Conservation (phyloP, 2,113 vertebrate species). For the Sisor rabdophorus region DNA sequence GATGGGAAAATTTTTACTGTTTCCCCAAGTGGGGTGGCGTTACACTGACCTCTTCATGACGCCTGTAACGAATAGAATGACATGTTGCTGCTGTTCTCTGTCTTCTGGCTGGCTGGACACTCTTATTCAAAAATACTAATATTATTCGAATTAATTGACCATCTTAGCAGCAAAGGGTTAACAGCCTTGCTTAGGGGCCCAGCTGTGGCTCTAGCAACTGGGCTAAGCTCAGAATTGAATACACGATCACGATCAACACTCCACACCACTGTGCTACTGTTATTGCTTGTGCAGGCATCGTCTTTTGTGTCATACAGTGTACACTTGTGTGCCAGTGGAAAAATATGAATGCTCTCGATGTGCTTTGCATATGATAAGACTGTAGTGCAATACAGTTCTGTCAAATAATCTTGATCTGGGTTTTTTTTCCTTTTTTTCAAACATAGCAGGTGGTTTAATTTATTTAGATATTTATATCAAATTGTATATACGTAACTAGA, state of each 20-base stretch:
- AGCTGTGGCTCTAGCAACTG: too few relatives aligned
- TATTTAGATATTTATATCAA: background rate
- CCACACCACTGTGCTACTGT: too few relatives aligned
- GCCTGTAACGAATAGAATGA: background rate
- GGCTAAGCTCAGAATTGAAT: too few relatives aligned
- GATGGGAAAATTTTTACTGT: background rate
- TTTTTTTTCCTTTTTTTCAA: too few relatives aligned
- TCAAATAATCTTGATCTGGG: background rate
- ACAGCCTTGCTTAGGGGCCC: too few relatives aligned
- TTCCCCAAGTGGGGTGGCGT: background rate
- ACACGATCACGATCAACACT: too few relatives aligned
- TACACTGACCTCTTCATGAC: background rate
- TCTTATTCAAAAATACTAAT: too few relatives aligned
- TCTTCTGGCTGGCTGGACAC: too few relatives aligned
- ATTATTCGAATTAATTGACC: too few relatives aligned
- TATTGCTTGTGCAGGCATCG: background rate
- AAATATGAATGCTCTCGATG: conserved; percentile 15
- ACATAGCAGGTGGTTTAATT: background rate
- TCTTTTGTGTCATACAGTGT: conserved; percentile 13
- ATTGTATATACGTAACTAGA: too few relatives aligned
- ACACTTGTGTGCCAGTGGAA: background rate
- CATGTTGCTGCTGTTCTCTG: background rate
- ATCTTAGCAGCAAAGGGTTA: too few relatives aligned
- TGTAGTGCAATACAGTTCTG: background rate
- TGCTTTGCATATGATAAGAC: conserved; percentile 7